Evolutionary conservation across 1,140 invertebrate genomes (phyloP).

Genomic region (roundworm (Caenorhabditis elegans)): DNA sequence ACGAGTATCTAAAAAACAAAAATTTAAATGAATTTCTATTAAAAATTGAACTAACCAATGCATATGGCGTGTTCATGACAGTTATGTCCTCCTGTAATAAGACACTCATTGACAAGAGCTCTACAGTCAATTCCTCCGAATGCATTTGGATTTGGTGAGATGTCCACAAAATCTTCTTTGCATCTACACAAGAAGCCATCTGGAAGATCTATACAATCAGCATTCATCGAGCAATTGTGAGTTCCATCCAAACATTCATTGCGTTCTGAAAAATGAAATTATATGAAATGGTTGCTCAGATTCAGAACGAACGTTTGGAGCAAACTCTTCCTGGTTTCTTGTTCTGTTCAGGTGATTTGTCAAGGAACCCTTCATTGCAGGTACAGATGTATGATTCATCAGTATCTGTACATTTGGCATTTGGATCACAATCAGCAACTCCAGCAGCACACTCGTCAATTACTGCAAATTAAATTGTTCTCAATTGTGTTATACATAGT

Average conservation of each 20-base stretch:
- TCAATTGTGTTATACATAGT: too few relatives aligned
- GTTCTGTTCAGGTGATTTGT: constrained; percentile 60
- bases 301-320: constrained; percentile 34
- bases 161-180: constrained; percentile 66
- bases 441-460: constrained; percentile 60
- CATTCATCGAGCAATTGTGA: constrained; percentile 66
- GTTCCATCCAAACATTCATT: constrained; percentile 60
- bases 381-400: constrained; percentile 57
- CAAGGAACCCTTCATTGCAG: constrained; percentile 60
- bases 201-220: constrained; percentile 66
- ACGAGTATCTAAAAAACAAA: constrained; percentile 22
- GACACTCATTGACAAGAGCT: constrained; percentile 60
- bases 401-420: constrained; percentile 62
- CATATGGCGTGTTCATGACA: constrained; percentile 62
- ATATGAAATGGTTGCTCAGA: background rate
- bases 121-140: constrained; percentile 59
- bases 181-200: constrained; percentile 67
- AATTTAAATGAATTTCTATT: background rate
- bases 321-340: constrained; percentile 59
- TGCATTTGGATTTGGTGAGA: constrained; percentile 62
- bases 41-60: constrained; percentile 57
- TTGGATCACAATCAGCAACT: constrained; percentile 59
- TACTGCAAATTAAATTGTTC: constrained; percentile 51
- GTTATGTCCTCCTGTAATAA: constrained; percentile 56
- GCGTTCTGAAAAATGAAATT: constrained; percentile 48